Conservation (phyloP, 1,140 invertebrate genomes). For the Drosophila pruinosa region DNA sequence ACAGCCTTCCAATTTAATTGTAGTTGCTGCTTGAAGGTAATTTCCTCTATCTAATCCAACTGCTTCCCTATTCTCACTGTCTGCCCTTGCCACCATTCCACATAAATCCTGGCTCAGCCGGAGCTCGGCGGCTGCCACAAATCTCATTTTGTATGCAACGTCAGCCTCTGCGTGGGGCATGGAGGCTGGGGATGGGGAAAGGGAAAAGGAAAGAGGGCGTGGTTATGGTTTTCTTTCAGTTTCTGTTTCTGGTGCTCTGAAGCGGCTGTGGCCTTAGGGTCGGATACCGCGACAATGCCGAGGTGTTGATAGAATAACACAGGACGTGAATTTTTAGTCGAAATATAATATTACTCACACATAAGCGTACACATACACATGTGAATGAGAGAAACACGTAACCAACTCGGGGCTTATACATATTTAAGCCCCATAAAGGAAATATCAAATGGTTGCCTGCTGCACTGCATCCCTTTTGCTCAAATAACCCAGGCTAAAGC, state of each 20-base stretch:
- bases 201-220: not conserved
- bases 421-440: slow-evolving; percentile 80
- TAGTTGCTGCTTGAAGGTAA: not conserved
- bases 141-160: slow-evolving; percentile 75
- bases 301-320: slow-evolving; percentile 79
- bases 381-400: slow-evolving; percentile 41
- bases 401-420: slow-evolving; percentile 67
- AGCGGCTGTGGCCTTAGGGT: slow-evolving; percentile 3
- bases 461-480: slow-evolving; percentile 32
- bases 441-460: slow-evolving; percentile 61
- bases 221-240: not conserved
- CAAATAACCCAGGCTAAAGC: not conserved
- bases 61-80: not conserved
- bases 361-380: slow-evolving; percentile 17
- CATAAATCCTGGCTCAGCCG: slow-evolving; percentile 37
- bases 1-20: not conserved
- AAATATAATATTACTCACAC: slow-evolving; percentile 65
- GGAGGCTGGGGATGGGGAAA: not conserved
- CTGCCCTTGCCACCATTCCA: not conserved
- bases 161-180: slow-evolving; percentile 36
- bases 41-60: not conserved
- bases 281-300: slow-evolving; percentile 62
- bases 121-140: slow-evolving; percentile 37
- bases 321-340: slow-evolving; percentile 77
- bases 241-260: not conserved